These are phyloP conservation scores for Stegodyphus mimosarum DNA, from an alignment of 1,140 invertebrate species.

Conservation along the genomic window DNA sequence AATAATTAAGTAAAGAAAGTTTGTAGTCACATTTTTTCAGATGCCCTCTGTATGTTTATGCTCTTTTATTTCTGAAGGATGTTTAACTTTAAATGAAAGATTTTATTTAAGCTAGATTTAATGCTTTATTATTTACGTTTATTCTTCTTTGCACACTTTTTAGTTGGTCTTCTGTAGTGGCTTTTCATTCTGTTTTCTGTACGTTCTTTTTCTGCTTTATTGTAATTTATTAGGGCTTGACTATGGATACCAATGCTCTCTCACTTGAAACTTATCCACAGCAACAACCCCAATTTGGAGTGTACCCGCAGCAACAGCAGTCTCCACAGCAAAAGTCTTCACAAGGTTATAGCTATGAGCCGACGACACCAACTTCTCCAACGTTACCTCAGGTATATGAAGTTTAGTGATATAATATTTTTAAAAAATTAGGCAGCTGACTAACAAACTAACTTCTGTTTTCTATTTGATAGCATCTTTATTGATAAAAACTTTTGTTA, in stretches of 20 bases:
- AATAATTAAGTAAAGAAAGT: no score
- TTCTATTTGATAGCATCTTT: no score
- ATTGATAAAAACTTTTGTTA: no score
- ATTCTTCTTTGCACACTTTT: conserved; percentile 34
- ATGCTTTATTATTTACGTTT: conserved; percentile 32
- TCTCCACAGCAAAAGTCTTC: conserved; percentile 23
- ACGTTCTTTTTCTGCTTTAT: conserved; percentile 47
- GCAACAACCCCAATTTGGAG: conserved; percentile 58
- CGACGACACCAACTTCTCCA: conserved; percentile 47
- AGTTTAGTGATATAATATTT: background rate
- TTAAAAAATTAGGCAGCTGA: no score
- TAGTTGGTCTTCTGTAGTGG: conserved; percentile 53
- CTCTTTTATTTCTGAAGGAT: background rate
- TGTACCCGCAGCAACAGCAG: conserved; percentile 58
- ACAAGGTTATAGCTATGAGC: conserved; percentile 54
- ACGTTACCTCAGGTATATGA: conserved; percentile 51
- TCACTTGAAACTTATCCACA: conserved; percentile 60
- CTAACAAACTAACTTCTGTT: no score
- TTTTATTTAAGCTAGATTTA: background rate
- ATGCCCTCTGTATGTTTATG: background rate
- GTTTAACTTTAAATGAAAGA: background rate
- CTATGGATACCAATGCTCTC: conserved; percentile 64
- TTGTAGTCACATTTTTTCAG: no score
- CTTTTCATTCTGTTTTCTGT: conserved; percentile 59
- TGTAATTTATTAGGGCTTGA: conserved; percentile 61